These are phyloP conservation scores for Solenodon paradoxus DNA, from an alignment of 2,113 vertebrate species.

Conservation along the genomic window DNA sequence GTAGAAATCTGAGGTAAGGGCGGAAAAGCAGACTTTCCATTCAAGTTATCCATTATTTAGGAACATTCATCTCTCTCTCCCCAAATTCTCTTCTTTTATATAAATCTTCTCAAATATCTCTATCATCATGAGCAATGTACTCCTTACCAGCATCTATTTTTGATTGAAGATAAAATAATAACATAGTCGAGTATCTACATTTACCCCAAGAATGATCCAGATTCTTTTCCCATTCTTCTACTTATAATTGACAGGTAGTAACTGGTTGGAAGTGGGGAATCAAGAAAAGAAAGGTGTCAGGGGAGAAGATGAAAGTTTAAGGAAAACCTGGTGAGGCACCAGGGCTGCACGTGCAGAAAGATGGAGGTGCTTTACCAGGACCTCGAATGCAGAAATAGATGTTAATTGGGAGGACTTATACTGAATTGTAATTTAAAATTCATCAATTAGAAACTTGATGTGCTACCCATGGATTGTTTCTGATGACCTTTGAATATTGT, in stretches of 20 bases:
- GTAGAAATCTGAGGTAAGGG: background rate
- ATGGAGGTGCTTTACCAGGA: rapidly evolving
- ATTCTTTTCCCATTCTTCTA: background rate
- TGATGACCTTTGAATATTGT: background rate
- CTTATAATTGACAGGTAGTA: background rate
- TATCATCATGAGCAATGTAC: background rate
- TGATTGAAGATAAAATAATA: background rate
- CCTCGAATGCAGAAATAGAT: background rate
- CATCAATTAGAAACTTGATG: background rate
- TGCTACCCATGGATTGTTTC: no score
- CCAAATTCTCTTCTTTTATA: background rate
- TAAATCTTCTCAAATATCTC: background rate
- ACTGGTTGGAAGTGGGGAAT: background rate
- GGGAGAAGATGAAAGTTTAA: background rate
- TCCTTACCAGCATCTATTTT: background rate
- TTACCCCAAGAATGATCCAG: background rate
- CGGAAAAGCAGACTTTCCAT: background rate
- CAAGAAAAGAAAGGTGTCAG: background rate
- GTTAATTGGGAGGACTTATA: rapidly evolving
- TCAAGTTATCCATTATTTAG: background rate
- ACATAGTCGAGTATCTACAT: background rate
- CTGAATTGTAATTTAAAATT: background rate
- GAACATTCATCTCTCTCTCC: background rate
- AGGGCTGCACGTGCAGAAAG: background rate
- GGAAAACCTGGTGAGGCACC: no score